Conservation (phyloP, 2,113 vertebrate species). For the Petrocephalus zakoni region DNA sequence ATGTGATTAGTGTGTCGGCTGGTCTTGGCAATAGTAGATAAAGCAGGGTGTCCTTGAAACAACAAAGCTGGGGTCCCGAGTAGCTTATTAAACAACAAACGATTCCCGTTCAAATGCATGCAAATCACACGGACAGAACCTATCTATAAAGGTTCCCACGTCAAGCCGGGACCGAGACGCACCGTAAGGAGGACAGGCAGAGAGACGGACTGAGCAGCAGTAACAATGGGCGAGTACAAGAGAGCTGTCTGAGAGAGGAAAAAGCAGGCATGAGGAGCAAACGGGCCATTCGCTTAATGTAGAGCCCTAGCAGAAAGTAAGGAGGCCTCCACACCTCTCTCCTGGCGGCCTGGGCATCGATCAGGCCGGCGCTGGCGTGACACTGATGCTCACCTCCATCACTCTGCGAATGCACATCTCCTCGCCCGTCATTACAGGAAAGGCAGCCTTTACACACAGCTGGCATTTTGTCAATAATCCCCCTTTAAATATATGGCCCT, state of each 20-base stretch:
- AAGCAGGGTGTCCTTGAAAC: constrained; percentile 46
- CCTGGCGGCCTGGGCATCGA: constrained; percentile 43
- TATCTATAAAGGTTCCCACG: constrained; percentile 27
- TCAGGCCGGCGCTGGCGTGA: constrained; percentile 30
- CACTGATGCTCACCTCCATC: constrained; percentile 25
- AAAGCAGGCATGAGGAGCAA: constrained; percentile 11
- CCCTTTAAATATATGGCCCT: constrained; percentile 57
- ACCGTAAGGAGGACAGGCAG: constrained; percentile 23
- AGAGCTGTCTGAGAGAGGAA: constrained; percentile 14
- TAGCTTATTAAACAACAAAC: constrained; percentile 50
- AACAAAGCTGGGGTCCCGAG: constrained; percentile 42
- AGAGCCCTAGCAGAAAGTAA: background rate
- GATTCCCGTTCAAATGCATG: constrained; percentile 36
- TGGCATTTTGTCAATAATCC: constrained; percentile 50
- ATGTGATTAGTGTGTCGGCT: constrained; percentile 48
- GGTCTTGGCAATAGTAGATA: constrained; percentile 43
- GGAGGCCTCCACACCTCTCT: constrained; percentile 34
- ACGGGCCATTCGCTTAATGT: background rate
- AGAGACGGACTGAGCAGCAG: constrained; percentile 18
- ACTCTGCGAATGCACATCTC: constrained; percentile 48
- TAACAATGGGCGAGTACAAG: constrained; percentile 19
- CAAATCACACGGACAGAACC: constrained; percentile 39
- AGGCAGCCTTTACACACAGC: constrained; percentile 41
- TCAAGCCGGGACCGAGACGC: constrained; percentile 32
- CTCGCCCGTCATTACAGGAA: constrained; percentile 46